Base-by-base conservation (phyloP, 2,888 invertebrate genomes). In the Eristalinus aeneus region DNA sequence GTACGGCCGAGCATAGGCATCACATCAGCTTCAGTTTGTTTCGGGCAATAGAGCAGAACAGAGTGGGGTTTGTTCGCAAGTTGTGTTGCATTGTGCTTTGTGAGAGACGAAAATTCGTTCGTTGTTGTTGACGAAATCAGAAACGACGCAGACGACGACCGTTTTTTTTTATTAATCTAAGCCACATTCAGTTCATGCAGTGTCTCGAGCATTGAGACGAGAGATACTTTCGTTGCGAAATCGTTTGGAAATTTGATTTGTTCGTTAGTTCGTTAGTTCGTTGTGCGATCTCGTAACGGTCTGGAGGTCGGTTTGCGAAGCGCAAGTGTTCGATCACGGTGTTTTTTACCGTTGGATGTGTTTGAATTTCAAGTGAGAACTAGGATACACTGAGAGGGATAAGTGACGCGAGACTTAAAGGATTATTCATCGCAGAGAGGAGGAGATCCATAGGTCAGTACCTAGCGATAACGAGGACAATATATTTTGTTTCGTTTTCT, bases 21-120 rank as follows among this genome's bases (percentile, higher is more conserved):
- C 46, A 61, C 58, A 79, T 68, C 77, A 32, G 63, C 20, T 67
- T 76, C 54, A 85, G 85, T 85, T 85, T 85, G 72, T 76, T 77
- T 81, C 80, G 76, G 81, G 72, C 76, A 75, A 77, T 63, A 85
- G 76, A 85, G 76, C 73, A 73, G 76, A 73, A 60, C 53, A 72
- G 84, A 72, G 46, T 46, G 46, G 46, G 72, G 67, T 72, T 46
- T 39, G 78, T 74, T 83, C 71, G 71, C 60, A 46, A 46, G 16
- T 46, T 46, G 23, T 56, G 56, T 27, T 56, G 56, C 11, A 56
- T 68, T 46, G 60, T 20, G 39, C 53, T 32, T 64, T 34, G 61
- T 61, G 67, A 67, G 23, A 61, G 71, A 72, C 27, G 16, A 63
- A n/a, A 71, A 20, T 75, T 27, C 27, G 27, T 27, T 27, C 27